Percentiles rank a stretch among this genome's conserved stretches.
These are phyloP conservation scores for Hesperia comma DNA, from an alignment of 2,888 invertebrate genomes.

Conservation along the genomic window DNA sequence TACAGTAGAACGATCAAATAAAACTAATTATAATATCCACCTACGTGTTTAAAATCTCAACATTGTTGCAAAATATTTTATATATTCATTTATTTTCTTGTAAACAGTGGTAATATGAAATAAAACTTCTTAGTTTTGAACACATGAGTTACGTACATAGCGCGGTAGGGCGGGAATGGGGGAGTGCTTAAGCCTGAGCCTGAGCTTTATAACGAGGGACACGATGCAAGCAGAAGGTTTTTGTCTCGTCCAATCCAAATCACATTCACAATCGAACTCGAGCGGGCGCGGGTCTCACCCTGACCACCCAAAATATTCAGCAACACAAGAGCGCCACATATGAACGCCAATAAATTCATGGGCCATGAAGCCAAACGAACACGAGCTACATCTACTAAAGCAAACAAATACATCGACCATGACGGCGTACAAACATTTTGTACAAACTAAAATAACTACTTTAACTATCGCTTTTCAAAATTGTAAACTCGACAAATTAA, in stretches of 20 bases:
- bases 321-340: conserved; percentile 36
- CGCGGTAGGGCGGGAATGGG: conserved; percentile 13
- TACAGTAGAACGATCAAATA: conserved; percentile 47
- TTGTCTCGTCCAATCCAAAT: conserved; percentile 42
- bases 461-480: conserved; percentile 7
- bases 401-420: neutral
- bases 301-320: conserved; percentile 30
- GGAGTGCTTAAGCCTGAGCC: conserved; percentile 49
- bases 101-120: conserved; percentile 59
- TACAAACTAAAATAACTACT: conserved; percentile 15
- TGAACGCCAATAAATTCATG: conserved; percentile 33
- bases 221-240: conserved; percentile 40
- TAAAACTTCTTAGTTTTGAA: conserved; percentile 61
- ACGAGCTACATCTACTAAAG: neutral
- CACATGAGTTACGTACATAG: conserved; percentile 68
- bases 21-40: conserved; percentile 50
- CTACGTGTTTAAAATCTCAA: conserved; percentile 63
- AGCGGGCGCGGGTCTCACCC: conserved; percentile 34
- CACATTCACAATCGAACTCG: conserved; percentile 37
- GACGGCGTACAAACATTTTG: neutral
- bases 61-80: conserved; percentile 41
- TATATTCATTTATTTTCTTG: conserved; percentile 44
- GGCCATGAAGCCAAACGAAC: neutral
- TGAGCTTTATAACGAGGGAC: conserved; percentile 48
- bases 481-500: conserved; percentile 4